A percentile compares a stretch with the other conserved stretches of the same genome.
These are phyloP conservation scores for Brenthis daphne DNA, from an alignment of 2,888 invertebrate species.

Conservation along the genomic window DNA sequence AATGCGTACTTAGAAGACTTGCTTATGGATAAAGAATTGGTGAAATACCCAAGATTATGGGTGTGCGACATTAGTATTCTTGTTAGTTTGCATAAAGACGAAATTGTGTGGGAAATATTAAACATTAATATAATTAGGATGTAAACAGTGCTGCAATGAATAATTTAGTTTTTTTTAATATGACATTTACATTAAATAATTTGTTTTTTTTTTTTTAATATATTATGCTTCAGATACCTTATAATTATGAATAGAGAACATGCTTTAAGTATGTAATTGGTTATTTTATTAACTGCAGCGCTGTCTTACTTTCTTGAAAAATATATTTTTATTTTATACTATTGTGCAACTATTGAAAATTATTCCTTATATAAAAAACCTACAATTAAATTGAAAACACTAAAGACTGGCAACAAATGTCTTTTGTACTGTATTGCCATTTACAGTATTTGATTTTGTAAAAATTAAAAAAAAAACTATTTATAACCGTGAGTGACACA, in stretches of 20 bases:
- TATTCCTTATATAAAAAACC: constrained; percentile 2
- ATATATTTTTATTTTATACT: constrained; percentile 1
- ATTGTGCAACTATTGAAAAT: constrained; percentile 16
- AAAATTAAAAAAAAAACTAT: constrained; percentile 13
- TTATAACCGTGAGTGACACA: constrained; percentile 24
- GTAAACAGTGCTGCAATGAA: background rate
- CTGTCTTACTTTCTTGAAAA: background rate
- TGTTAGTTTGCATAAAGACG: background rate
- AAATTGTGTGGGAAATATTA: background rate
- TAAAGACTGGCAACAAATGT: constrained; percentile 31
- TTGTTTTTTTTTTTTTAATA: background rate
- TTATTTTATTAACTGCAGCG: background rate
- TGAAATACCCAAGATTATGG: background rate
- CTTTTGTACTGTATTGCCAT: constrained; percentile 29
- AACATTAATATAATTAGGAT: background rate
- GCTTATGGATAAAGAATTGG: background rate
- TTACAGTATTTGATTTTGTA: constrained; percentile 25
- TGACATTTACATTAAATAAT: background rate
- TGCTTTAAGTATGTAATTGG: background rate
- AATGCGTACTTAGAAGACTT: constrained; percentile 45
- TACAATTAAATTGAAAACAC: constrained; percentile 2
- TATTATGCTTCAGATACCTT: background rate
- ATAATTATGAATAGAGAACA: background rate
- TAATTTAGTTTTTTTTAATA: background rate
- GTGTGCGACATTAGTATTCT: background rate